Conservation (phyloP, 2,888 invertebrate genomes). For the Acanthosepion esculentum region DNA sequence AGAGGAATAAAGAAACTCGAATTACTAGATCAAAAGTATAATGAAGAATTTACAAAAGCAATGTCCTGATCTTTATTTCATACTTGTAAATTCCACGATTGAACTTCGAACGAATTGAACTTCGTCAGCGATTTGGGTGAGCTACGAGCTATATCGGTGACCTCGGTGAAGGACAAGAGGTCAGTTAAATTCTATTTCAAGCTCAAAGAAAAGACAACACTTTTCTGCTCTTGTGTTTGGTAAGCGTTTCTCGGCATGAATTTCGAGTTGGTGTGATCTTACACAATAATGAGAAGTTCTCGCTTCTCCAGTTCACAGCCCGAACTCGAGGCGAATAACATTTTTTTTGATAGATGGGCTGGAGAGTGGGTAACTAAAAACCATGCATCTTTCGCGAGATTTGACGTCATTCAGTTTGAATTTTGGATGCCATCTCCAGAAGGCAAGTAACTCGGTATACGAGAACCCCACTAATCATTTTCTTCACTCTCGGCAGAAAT, state of each 20-base stretch:
- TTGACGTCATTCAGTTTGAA: conserved; percentile 4
- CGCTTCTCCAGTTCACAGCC: background rate
- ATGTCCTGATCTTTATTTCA: too few relatives aligned
- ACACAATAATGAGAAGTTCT: background rate
- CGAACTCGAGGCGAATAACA: background rate
- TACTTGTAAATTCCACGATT: too few relatives aligned
- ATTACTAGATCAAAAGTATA: too few relatives aligned
- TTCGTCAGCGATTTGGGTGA: too few relatives aligned
- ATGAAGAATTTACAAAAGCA: too few relatives aligned
- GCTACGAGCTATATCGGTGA: background rate
- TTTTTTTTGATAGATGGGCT: background rate
- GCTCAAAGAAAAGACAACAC: background rate
- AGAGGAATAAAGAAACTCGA: too few relatives aligned
- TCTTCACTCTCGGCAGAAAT: background rate
- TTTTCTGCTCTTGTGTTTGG: background rate
- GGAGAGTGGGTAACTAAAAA: background rate
- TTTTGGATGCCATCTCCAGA: background rate
- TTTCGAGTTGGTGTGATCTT: background rate
- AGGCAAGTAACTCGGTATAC: background rate
- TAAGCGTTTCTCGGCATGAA: background rate
- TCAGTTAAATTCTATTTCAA: background rate
- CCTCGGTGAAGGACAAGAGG: background rate
- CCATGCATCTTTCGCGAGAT: background rate
- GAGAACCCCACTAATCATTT: background rate
- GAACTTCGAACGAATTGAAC: too few relatives aligned